These are phyloP conservation scores for Epinephelus malabaricus DNA, from an alignment of 2,797 vertebrate species.

Conservation along the genomic window DNA sequence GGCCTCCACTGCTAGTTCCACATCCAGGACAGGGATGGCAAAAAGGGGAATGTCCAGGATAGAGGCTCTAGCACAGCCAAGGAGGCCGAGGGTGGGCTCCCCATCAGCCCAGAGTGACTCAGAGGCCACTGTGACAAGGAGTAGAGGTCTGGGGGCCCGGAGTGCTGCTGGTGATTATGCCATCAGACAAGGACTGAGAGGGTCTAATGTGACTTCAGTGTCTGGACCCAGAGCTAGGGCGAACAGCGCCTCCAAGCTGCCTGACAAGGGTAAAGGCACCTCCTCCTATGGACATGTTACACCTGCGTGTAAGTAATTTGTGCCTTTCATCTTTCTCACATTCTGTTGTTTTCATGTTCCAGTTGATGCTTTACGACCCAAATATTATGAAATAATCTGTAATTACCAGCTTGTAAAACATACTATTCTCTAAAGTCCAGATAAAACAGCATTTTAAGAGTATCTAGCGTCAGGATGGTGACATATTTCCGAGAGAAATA, in stretches of 20 bases:
- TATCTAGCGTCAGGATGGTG: no score
- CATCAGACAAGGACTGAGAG: conserved; percentile 88
- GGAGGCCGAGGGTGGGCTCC: conserved; percentile 92
- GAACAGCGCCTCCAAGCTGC: conserved; percentile 96
- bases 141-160: conserved; percentile 83
- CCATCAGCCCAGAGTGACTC: conserved; percentile 96
- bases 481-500: no score
- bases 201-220: conserved; percentile 84
- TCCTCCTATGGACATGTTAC: conserved; percentile 86
- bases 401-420: no score
- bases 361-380: no score
- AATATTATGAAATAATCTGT: no score
- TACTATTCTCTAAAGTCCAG: no score
- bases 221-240: conserved; percentile 92
- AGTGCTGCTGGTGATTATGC: conserved; percentile 89
- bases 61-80: conserved; percentile 94
- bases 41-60: conserved; percentile 92
- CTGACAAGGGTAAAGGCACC: conserved; percentile 92
- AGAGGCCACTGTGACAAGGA: conserved; percentile 92
- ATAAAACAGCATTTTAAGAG: no score
- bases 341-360: no score
- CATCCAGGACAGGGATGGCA: conserved; percentile 92
- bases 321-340: background rate
- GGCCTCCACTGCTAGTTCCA: conserved; percentile 95
- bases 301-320: conserved; percentile 85